Conservation (phyloP, 2,888 invertebrate species). For the Cephus pulcher region DNA sequence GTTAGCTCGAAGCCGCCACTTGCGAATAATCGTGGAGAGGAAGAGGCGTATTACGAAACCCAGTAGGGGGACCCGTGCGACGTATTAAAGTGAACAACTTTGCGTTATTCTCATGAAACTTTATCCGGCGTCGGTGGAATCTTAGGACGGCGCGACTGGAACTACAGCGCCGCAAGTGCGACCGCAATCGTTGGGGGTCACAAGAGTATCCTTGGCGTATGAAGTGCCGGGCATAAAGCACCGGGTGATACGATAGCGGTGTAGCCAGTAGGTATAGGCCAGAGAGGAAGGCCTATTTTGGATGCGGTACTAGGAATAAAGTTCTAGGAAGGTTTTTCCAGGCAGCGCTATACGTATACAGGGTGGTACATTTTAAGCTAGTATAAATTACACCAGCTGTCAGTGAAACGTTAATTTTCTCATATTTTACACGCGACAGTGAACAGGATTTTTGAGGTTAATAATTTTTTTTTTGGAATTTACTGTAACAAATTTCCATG, state of each 20-base stretch:
- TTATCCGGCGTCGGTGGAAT: neutral
- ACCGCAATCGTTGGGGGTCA: neutral
- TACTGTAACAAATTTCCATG: neutral
- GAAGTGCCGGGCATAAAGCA: neutral
- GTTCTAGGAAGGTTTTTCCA: neutral
- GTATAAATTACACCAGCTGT: neutral
- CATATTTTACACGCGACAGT: neutral
- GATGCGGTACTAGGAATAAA: neutral
- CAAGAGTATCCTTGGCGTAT: neutral
- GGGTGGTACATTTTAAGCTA: too few species aligned
- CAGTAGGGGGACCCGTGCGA: neutral
- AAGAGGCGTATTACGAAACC: slow-evolving; percentile 8
- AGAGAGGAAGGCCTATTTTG: neutral
- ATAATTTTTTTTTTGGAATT: neutral
- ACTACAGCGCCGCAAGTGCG: neutral
- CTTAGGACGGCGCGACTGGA: neutral
- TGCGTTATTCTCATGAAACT: slow-evolving; percentile 1
- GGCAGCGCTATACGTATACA: neutral
- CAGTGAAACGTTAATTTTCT: neutral
- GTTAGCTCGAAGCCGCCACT: neutral
- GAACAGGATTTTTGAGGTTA: neutral
- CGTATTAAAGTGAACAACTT: neutral
- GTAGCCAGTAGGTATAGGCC: neutral
- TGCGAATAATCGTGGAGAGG: slow-evolving; percentile 1
- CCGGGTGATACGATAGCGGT: neutral